Evolutionary conservation across 35 echinoderm and acorn worm species (phyloP).

Genomic region (Ophioderma brevispina): DNA sequence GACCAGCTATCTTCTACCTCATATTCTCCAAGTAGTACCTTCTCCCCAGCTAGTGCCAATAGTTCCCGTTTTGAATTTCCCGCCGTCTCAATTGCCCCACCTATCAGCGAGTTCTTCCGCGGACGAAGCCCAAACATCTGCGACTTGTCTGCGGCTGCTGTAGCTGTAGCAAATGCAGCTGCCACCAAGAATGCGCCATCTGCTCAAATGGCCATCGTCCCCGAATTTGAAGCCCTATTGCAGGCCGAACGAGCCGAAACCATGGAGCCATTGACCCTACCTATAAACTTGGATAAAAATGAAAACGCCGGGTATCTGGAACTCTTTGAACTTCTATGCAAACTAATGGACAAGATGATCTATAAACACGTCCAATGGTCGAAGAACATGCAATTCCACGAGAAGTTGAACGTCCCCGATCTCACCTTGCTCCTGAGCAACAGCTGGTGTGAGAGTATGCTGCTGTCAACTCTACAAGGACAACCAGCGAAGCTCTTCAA

Average conservation of each 20-base stretch:
- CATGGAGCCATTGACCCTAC: slow-evolving; percentile 51
- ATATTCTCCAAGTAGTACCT: slow-evolving; percentile 38
- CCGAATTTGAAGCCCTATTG: slow-evolving; percentile 85
- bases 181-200: not conserved
- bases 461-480: slow-evolving; percentile 63
- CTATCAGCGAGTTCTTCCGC: not conserved
- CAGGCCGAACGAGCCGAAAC: slow-evolving; percentile 77
- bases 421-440: slow-evolving; percentile 69
- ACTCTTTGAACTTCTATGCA: slow-evolving; percentile 91
- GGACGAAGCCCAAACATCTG: not conserved
- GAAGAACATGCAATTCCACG: slow-evolving; percentile 70
- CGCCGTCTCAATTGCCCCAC: not conserved
- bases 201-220: slow-evolving; percentile 65
- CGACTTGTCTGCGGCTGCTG: slow-evolving; percentile 11
- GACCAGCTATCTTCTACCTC: slow-evolving; percentile 83
- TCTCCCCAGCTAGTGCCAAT: slow-evolving; percentile 1
- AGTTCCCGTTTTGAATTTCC: not conserved
- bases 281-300: slow-evolving; percentile 35
- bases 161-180: not conserved
- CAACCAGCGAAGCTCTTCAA: slow-evolving; percentile 72
- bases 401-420: slow-evolving; percentile 62
- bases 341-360: slow-evolving; percentile 82
- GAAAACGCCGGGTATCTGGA: slow-evolving; percentile 46
- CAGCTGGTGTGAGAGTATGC: slow-evolving; percentile 71
- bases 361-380: slow-evolving; percentile 82